Base-by-base conservation (phyloP, 2,113 vertebrate genomes). In the Turdus rufiventris region DNA sequence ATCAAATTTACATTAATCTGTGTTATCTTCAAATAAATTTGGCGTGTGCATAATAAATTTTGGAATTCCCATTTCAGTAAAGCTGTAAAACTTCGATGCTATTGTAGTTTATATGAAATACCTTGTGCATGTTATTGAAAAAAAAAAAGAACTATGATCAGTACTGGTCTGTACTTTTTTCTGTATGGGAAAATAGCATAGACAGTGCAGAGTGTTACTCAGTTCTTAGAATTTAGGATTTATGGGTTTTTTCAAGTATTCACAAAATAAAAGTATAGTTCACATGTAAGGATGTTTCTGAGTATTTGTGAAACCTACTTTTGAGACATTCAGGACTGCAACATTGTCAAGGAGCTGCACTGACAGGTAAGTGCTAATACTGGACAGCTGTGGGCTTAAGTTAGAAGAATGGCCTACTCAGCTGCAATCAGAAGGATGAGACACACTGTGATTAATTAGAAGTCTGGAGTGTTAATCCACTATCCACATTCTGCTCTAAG, bases 391-490 rank as follows among this genome's bases (percentile, higher is more conserved):
- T 47, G 83, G 40, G 38, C 18, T 78, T 62, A 48, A 54, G 16
- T 31, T 21, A 25, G 48, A 50, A 84, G 43, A 91, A 60, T 23
- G 33, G 77, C 51, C 75, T 45, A 29, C 75, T 88, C 56, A 19
- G 62, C 53, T 73, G 21, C 87, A 42, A 24, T 77, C 73, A 83
- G 65, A 87, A 93, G 78, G 87, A 62, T 68, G 61, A 96, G 90
- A 80, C 85, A 82, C 33, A 31, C 0, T 43, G 57, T 77, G 60
- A 79, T 92, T 94, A 91, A 92, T 58, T 91, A 65, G 47, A 71
- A 91, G 75, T 85, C 81, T 89, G 71, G n/a, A 74, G 88, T 48
- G 45, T 81, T 96, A 96, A 94, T 94, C 71, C 70, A 34, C 72
- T 87, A 29, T 42, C 21, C 61, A 40, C 34, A 31, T 85, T 82